These are phyloP conservation scores for Macaria notata DNA, from an alignment of 2,888 invertebrate species.

Conservation along the genomic window DNA sequence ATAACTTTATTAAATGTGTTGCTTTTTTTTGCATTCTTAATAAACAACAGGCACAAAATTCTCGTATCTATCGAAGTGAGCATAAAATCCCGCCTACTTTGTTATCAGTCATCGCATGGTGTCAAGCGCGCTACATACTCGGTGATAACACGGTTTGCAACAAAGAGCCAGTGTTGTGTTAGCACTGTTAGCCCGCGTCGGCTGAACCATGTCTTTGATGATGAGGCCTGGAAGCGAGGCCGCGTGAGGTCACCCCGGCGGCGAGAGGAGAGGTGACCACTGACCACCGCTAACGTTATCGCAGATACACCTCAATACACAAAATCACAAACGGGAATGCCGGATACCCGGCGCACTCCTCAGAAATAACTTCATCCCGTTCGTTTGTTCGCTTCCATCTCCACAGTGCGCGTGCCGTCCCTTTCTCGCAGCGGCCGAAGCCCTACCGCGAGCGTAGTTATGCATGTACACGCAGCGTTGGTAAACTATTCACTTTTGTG, in stretches of 20 bases:
- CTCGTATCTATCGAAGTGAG: neutral
- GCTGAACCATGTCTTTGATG: neutral
- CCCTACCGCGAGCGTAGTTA: slow-evolving; percentile 43
- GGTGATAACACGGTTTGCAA: slow-evolving; percentile 19
- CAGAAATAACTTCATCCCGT: slow-evolving; percentile 49
- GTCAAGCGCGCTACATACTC: slow-evolving; percentile 9
- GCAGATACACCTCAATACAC: slow-evolving; percentile 56
- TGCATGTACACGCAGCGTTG: slow-evolving; percentile 53
- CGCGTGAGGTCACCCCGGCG: slow-evolving; percentile 51
- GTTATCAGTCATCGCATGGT: slow-evolving; percentile 31
- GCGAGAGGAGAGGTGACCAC: slow-evolving; percentile 46
- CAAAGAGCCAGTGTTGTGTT: slow-evolving; percentile 8
- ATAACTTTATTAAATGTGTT: no score
- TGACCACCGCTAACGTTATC: slow-evolving; percentile 49
- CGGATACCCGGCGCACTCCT: slow-evolving; percentile 56
- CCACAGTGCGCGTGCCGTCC: slow-evolving; percentile 39
- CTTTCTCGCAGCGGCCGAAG: slow-evolving; percentile 37
- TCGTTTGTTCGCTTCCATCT: slow-evolving; percentile 35
- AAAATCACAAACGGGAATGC: slow-evolving; percentile 74
- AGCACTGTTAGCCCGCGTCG: neutral
- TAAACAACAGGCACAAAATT: neutral
- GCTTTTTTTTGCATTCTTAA: no score
- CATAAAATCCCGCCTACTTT: slow-evolving; percentile 19
- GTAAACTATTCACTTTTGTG: slow-evolving; percentile 69
- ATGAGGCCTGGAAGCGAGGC: slow-evolving; percentile 5